Base-by-base conservation (phyloP, 2,113 vertebrate species). In the Mormoops blainvillei region DNA sequence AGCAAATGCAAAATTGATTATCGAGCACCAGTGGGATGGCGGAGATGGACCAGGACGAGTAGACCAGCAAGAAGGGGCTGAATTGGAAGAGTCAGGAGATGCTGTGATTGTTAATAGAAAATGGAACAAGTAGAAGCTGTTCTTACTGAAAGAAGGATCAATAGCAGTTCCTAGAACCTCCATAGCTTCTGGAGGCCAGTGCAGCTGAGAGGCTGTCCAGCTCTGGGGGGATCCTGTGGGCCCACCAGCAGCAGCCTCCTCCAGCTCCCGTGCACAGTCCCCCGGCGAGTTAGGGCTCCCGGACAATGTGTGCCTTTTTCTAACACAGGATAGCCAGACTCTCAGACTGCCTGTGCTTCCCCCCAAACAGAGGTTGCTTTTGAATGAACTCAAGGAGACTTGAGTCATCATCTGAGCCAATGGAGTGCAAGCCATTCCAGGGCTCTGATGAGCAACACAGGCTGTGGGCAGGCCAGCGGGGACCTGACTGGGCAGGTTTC, bases 381-480 rank as follows among this genome's bases (percentile, higher is more conserved):
- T 33, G 26, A 24, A 71, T 7, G 50, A 84, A 26, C 38, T 56
- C 38, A 10, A 33, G 15, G 45, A 77, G 14, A 41, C 0, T 0
- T 19, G 3, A 16, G 8, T 10, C 43, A 14, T 31, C 14, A 15
- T 61, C 63, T 52, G 24, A 33, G 56, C 2, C 20, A 50, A 24
- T 1, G 48, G 45, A 38, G 36, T 18, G 63, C 28, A 28, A 7
- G 36, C 10, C 2, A 14, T 52, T 19, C 12, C 8, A 15, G 61
- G 19, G 28, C 65, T 88, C 58, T 22, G 24, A 28, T 33, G 73
- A 67, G 18, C 38, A n/a, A 38, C 20, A 58, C 13, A 3, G 54
- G 26, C 78, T 1, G 0, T 4, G 50, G 19, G 43, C 4, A 11
- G 26, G 7, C 38, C 38, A 16, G n/a, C 2, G 0, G 18, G n/a